Base-by-base conservation (phyloP, 2,113 vertebrate genomes). In the Xiphophorus maculatus region DNA sequence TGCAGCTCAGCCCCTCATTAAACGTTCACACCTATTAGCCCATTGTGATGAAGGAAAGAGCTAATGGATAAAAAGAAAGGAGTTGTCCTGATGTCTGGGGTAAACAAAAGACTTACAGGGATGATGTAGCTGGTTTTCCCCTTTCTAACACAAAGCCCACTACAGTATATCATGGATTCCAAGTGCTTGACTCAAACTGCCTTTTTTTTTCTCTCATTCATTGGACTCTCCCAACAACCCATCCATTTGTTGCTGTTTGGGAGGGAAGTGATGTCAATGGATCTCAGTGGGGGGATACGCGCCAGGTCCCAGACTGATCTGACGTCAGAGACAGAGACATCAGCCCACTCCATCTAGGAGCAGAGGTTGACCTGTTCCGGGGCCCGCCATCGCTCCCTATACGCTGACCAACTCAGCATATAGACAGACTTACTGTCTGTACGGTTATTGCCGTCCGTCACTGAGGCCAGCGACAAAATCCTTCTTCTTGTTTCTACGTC, bases 51-150 rank as follows among this genome's bases (percentile, higher is more conserved):
- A 84, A 75, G 84, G 61, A 28, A 22, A 80, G 65, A 65, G 68
- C 79, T 73, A 63, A 85, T 27, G 66, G 62, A 58, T 40, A 8
- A 37, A 65, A 85, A 88, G 82, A 91, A 87, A 85, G 79, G 74
- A 74, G 68, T 58, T 71, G 79, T 81, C 88, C 84, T 82, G 75
- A 74, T 66, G 75, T 64, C 73, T 0, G 28, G 63, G 67, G 44
- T 67, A 77, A 90, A 90, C 86, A 91, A 89, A 90, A 77, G 86
- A 63, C 65, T 51, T 27, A 73, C n/a, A 71, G 70, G 42, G 82
- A 90, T 89, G 90, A 92, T 85, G 89, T 93, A 80, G 88, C 77
- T 86, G 93, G 93, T 90, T 91, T 93, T 94, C 88, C 93, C 93
- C 90, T 90, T 65, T 74, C 80, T 71, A 75, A 80, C 80, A 90